A percentile compares a stretch with the other conserved stretches of the same genome.
These are phyloP conservation scores for Cyaniris semiargus DNA, from an alignment of 2,888 invertebrate species.

Conservation along the genomic window DNA sequence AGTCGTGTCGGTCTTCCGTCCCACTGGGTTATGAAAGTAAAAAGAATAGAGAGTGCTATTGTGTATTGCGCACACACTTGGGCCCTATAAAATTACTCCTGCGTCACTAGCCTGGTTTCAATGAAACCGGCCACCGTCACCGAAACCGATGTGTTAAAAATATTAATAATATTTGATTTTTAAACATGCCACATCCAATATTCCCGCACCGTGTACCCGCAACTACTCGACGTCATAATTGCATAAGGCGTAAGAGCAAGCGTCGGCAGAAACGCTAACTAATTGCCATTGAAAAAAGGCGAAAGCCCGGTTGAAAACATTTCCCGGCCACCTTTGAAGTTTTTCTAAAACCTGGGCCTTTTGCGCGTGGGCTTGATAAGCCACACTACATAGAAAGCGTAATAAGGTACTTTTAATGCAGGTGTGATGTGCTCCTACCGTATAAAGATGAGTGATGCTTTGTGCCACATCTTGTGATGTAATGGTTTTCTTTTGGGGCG, in stretches of 20 bases:
- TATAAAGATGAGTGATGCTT: conserved; percentile 63
- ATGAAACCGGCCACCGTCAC: too few relatives aligned
- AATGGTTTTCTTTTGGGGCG: conserved; percentile 55
- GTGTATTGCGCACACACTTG: too few relatives aligned
- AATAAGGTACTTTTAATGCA: conserved; percentile 75
- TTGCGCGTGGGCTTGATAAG: conserved; percentile 72
- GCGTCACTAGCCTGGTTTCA: too few relatives aligned
- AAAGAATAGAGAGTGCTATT: too few relatives aligned
- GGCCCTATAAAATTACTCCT: too few relatives aligned
- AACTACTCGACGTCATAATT: conserved; percentile 69
- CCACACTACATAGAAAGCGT: conserved; percentile 67
- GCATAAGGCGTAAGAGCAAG: conserved; percentile 70
- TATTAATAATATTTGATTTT: neutral
- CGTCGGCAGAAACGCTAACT: conserved; percentile 72
- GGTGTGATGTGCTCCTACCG: conserved; percentile 63
- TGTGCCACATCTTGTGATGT: conserved; percentile 53
- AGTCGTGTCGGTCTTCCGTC: too few relatives aligned
- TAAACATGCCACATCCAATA: conserved; percentile 45
- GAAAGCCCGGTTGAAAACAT: conserved; percentile 78
- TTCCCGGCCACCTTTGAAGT: conserved; percentile 72
- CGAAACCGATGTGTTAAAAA: too few relatives aligned
- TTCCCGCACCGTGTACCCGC: conserved; percentile 33
- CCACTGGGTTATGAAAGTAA: too few relatives aligned
- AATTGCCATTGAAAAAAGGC: conserved; percentile 83
- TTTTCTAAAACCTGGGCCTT: conserved; percentile 62